These are phyloP conservation scores for Orchesella cincta DNA, from an alignment of 1,140 invertebrate genomes.

Conservation along the genomic window DNA sequence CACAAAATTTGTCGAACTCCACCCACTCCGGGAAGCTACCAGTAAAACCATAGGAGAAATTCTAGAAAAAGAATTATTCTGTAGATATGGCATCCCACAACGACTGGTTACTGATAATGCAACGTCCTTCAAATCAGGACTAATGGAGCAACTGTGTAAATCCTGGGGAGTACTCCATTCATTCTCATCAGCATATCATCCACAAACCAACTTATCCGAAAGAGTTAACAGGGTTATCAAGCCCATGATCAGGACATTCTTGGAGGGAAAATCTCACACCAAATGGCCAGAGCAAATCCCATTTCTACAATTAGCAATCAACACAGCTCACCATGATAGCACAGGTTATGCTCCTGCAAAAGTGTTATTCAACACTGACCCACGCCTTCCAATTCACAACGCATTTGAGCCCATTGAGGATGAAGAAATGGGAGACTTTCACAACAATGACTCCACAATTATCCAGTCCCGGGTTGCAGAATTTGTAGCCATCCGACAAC, in stretches of 20 bases:
- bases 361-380: conserved; percentile 31
- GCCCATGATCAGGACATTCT: conserved; percentile 37
- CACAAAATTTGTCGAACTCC: conserved; percentile 59
- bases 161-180: conserved; percentile 21
- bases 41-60: not conserved
- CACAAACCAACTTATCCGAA: conserved; percentile 45
- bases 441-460: too few relatives aligned
- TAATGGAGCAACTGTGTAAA: conserved; percentile 15
- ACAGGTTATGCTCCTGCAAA: conserved; percentile 19
- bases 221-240: conserved; percentile 40
- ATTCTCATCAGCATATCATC: conserved; percentile 41
- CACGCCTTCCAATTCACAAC: conserved; percentile 1
- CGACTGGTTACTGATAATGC: conserved; percentile 30
- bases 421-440: too few relatives aligned
- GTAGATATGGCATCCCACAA: conserved; percentile 7
- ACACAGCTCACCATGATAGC: not conserved
- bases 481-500: too few relatives aligned
- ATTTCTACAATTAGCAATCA: conserved; percentile 28
- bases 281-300: conserved; percentile 12
- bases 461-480: too few relatives aligned
- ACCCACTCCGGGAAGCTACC: conserved; percentile 56
- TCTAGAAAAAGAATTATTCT: conserved; percentile 27
- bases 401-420: not conserved
- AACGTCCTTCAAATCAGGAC: not conserved
- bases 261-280: conserved; percentile 26